These are phyloP conservation scores for Orchestes rusci DNA, from an alignment of 2,888 invertebrate species.

Conservation along the genomic window DNA sequence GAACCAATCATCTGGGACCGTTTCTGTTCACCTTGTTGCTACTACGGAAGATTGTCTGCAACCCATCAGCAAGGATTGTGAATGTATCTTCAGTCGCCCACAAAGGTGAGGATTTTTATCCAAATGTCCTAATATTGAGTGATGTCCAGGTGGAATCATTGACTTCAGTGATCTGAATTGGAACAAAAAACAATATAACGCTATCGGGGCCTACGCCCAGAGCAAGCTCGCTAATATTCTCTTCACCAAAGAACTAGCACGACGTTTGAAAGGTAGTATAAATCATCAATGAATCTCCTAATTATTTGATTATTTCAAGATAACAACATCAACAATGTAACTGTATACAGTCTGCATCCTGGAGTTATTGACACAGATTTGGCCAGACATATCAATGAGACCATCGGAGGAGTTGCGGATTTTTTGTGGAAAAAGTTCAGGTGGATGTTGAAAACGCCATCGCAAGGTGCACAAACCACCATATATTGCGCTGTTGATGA, in stretches of 20 bases:
- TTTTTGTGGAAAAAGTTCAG: conserved; percentile 9
- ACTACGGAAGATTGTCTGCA: conserved; percentile 48
- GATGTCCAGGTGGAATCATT: conserved; percentile 41
- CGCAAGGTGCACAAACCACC: conserved; percentile 65
- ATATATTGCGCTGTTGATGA: conserved; percentile 66
- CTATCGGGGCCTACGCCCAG: conserved; percentile 61
- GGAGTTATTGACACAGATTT: conserved; percentile 71
- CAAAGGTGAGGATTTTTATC: conserved; percentile 18
- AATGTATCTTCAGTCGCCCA: conserved; percentile 42
- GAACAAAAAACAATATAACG: conserved; percentile 56
- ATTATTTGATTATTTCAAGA: conserved; percentile 32
- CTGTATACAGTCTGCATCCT: conserved; percentile 65
- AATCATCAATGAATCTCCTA: background rate
- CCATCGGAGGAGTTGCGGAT: conserved; percentile 38
- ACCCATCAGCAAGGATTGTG: conserved; percentile 47
- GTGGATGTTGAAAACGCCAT: conserved; percentile 18
- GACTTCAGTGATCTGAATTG: conserved; percentile 63
- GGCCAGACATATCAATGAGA: conserved; percentile 54
- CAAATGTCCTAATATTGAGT: too few relatives aligned
- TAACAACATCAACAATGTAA: conserved; percentile 47
- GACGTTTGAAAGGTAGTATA: conserved; percentile 40
- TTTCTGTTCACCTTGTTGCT: conserved; percentile 44
- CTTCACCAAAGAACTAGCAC: conserved; percentile 62
- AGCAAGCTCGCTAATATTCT: conserved; percentile 76
- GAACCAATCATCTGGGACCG: conserved; percentile 29